Conservation (phyloP, 2,113 vertebrate species). For the Machaerirhynchus nigripectus region DNA sequence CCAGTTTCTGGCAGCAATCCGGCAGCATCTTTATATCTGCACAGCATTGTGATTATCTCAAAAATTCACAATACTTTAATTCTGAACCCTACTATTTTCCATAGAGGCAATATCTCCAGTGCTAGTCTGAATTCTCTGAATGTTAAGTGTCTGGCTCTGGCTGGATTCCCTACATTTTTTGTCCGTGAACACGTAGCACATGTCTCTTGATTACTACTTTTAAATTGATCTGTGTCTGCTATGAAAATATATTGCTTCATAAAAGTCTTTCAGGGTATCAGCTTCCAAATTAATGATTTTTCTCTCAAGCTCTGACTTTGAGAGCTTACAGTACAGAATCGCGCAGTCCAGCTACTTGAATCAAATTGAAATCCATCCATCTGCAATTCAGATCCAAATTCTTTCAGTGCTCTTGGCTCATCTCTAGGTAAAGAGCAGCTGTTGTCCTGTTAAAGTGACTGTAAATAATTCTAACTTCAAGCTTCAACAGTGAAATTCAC, state of each 20-base stretch:
- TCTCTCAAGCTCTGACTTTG: slow-evolving; percentile 44
- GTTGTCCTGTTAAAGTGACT: slow-evolving; percentile 62
- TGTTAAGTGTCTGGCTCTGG: slow-evolving; percentile 20
- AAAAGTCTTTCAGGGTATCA: slow-evolving; percentile 58
- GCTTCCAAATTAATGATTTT: slow-evolving; percentile 61
- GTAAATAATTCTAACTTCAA: slow-evolving; percentile 60
- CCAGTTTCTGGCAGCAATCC: background rate
- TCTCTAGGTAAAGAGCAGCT: slow-evolving; percentile 57
- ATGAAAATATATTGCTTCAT: slow-evolving; percentile 61
- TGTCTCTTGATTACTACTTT: slow-evolving; percentile 58
- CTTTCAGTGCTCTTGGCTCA: slow-evolving; percentile 60
- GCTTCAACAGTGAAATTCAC: slow-evolving; percentile 15
- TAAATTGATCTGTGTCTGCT: slow-evolving; percentile 58
- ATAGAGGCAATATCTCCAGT: background rate
- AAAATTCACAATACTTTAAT: slow-evolving; percentile 19
- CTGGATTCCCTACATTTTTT: slow-evolving; percentile 38
- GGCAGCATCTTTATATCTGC: background rate
- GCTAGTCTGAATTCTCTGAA: slow-evolving; percentile 33
- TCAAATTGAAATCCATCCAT: slow-evolving; percentile 61
- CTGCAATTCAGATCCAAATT: slow-evolving; percentile 61
- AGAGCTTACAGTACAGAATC: slow-evolving; percentile 9
- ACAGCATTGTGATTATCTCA: background rate
- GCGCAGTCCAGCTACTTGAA: slow-evolving; percentile 44
- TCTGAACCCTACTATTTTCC: slow-evolving; percentile 13
- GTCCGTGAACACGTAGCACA: slow-evolving; percentile 22